A percentile compares a stretch with the other conserved stretches of the same genome.
Evolutionary conservation across 2,797 vertebrate species (phyloP).

Genomic region (Sciaenops ocellatus): DNA sequence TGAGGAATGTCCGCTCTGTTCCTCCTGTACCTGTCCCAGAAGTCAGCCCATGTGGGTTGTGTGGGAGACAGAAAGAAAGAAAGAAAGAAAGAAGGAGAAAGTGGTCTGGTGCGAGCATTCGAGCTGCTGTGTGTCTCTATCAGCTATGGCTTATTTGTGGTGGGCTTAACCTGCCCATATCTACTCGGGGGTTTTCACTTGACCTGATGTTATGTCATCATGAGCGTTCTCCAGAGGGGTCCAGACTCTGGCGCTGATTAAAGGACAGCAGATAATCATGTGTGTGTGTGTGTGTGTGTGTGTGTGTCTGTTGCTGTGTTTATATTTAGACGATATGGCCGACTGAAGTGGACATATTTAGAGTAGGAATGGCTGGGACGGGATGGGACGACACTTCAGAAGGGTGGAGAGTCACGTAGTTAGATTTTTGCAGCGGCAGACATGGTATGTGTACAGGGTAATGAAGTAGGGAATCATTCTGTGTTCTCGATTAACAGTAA

Average conservation of each 20-base stretch:
- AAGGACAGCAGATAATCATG: slow-evolving; percentile 66
- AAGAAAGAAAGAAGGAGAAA: slow-evolving; percentile 52
- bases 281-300: slow-evolving; percentile 26
- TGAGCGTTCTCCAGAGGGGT: slow-evolving; percentile 70
- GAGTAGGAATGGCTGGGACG: slow-evolving; percentile 35
- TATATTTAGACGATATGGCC: slow-evolving; percentile 67
- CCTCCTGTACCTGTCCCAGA: slow-evolving; percentile 72
- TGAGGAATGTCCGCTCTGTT: slow-evolving; percentile 80
- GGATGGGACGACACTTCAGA: slow-evolving; percentile 42
- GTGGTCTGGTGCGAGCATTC: slow-evolving; percentile 46
- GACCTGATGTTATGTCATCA: slow-evolving; percentile 79
- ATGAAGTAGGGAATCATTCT: slow-evolving; percentile 82
- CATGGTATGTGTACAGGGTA: slow-evolving; percentile 77
- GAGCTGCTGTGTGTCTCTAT: slow-evolving; percentile 45
- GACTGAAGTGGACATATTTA: slow-evolving; percentile 71
- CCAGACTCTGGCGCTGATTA: slow-evolving; percentile 71
- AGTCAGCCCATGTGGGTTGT: slow-evolving; percentile 68
- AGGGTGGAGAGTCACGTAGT: slow-evolving; percentile 65
- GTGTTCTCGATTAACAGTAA: slow-evolving; percentile 85
- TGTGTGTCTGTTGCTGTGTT: slow-evolving; percentile 45
- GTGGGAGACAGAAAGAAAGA: slow-evolving; percentile 37
- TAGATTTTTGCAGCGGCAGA: slow-evolving; percentile 63
- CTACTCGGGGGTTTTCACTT: slow-evolving; percentile 67
- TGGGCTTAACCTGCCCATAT: slow-evolving; percentile 68
- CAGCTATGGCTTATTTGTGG: slow-evolving; percentile 64